A percentile compares a stretch with the other conserved stretches of the same genome.
Evolutionary conservation across 2,113 vertebrate species (phyloP).

Genomic region (Orycteropus afer): DNA sequence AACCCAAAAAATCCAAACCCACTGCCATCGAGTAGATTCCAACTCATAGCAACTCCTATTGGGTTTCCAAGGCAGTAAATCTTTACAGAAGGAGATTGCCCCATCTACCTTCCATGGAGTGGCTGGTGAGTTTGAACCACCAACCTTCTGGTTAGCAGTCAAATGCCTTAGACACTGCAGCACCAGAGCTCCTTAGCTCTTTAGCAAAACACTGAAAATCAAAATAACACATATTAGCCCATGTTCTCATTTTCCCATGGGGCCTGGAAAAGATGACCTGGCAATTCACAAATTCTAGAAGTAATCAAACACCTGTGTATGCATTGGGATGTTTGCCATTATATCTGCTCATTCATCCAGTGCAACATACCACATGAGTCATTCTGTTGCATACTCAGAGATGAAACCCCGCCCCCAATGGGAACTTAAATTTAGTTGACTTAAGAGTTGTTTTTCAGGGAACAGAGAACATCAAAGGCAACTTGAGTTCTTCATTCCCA

Average conservation of each 20-base stretch:
- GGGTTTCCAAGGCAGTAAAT: too few species aligned
- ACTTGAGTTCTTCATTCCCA: not conserved
- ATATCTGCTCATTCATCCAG: not conserved
- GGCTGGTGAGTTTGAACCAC: too few species aligned
- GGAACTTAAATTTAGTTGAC: not conserved
- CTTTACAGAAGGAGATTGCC: too few species aligned
- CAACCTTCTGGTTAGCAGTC: too few species aligned
- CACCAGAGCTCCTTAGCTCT: too few species aligned
- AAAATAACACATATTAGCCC: not conserved
- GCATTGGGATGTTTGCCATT: not conserved
- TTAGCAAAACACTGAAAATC: not conserved
- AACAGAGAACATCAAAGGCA: not conserved
- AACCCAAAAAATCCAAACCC: not conserved
- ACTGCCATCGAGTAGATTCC: too few species aligned
- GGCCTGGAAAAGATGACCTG: not conserved
- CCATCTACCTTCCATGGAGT: too few species aligned
- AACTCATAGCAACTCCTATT: too few species aligned
- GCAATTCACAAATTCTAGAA: not conserved
- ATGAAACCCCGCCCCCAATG: not conserved
- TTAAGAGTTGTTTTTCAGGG: constrained; percentile 24
- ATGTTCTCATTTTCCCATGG: not conserved
- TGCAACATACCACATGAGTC: not conserved
- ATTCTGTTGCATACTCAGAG: not conserved
- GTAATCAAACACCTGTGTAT: not conserved
- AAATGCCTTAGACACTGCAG: too few species aligned